Evolutionary conservation across 2,888 invertebrate genomes (phyloP).

Genomic region (Rotaria magnacalcarata): DNA sequence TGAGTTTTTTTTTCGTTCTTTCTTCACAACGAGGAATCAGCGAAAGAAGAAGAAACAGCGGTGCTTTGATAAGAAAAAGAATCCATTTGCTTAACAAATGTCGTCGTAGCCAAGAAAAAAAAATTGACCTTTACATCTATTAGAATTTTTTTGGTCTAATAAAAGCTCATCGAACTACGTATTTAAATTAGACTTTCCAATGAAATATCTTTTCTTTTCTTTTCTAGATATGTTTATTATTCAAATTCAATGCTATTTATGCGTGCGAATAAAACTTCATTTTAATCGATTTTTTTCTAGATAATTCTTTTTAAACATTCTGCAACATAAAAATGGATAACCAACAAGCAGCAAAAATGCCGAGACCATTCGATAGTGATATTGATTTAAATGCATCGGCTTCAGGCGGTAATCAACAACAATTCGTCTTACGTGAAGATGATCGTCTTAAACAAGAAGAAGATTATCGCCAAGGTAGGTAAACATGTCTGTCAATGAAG

Average conservation of each 20-base stretch:
- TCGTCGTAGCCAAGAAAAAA: no score
- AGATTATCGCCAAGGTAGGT: slow-evolving; percentile 22
- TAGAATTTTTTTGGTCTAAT: no score
- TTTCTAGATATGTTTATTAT: background rate
- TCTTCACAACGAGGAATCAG: no score
- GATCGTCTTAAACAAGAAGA: slow-evolving; percentile 32
- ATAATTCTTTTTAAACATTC: background rate
- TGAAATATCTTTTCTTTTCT: background rate
- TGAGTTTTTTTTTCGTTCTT: no score
- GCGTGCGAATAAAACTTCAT: no score
- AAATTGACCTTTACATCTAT: no score
- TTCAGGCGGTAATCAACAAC: background rate
- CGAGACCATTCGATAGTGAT: slow-evolving; percentile 20
- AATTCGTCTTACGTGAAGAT: slow-evolving; percentile 20
- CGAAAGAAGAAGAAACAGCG: no score
- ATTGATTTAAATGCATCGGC: background rate
- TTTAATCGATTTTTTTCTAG: background rate
- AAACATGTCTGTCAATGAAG: no score
- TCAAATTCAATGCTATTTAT: background rate
- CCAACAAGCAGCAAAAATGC: slow-evolving; percentile 17
- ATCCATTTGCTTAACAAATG: no score
- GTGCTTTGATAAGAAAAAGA: no score
- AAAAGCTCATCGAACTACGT: no score
- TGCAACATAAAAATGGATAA: background rate
- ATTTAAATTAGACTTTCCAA: no score